Base-by-base conservation (phyloP, 1,140 invertebrate species). In the Pseudomyrmex flavicornis region DNA sequence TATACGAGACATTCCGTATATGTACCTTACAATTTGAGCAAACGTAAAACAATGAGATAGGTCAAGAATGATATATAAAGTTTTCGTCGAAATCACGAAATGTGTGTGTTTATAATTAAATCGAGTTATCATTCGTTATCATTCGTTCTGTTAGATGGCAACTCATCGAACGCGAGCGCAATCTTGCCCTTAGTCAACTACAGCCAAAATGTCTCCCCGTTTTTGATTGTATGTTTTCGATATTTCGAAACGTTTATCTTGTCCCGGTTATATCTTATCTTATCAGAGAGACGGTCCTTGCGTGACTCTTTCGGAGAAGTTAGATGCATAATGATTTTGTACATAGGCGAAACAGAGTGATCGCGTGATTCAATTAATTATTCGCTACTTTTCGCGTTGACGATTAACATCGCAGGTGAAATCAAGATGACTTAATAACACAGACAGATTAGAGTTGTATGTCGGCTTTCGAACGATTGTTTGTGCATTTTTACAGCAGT, bases 211-310 rank as follows among this genome's bases (percentile, higher is more conserved):
- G 35, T 35, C 35, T 35, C 5, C 35, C 35, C 5, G 26, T 35
- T 35, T 35, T 7, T 35, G 5, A 22, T 17, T 63, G 20, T 17
- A 10, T 1, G 12, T n/a, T 15, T 69, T 26, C 20, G 13, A 70
- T 10, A 70, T n/a, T 70, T 79, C 56, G 66, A 50, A 12, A 56
- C n/a, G 15, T 8, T 72, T 59, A 50, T 26, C 2, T 48, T 59
- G 35, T 26, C 26, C 7, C 12, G 5, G 44, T 48, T 70, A 79
- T 35, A 35, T 72, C 76, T 79, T 79, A 79, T 79, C 76, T 80
- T 80, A 80, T 80, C 76, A 13, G 22, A 59, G 22, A 61, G 22
- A 1, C 12, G 8, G 15, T 58, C 54, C 66, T 50, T 80, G 66
- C 46, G 15, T 17, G 35, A 35, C 17, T 59, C 20, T 50, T 61